Conservation (phyloP, 1,140 invertebrate species). For the Pseudomyrmex concolor region DNA sequence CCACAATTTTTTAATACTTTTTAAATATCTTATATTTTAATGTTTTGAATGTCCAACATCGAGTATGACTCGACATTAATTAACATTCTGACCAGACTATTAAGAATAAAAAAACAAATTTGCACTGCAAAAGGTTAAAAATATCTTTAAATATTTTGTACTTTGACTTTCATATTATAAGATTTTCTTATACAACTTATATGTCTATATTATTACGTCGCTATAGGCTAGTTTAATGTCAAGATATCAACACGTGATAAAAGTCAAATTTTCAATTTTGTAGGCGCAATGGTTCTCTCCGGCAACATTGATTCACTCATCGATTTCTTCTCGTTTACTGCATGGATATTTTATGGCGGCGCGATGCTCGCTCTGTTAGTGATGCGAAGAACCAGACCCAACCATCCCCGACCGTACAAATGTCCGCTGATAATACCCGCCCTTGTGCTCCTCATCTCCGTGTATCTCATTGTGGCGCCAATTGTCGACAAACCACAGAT, state of each 20-base stretch:
- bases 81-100: no score
- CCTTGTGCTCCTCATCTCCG: conserved; percentile 93
- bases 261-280: conserved; percentile 37
- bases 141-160: background rate
- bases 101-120: no score
- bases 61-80: no score
- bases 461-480: conserved; percentile 96
- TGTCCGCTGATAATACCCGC: conserved; percentile 96
- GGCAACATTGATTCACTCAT: conserved; percentile 96
- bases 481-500: conserved; percentile 96
- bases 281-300: conserved; percentile 92
- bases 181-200: conserved; percentile 26
- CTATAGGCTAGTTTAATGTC: background rate
- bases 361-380: conserved; percentile 95
- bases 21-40: background rate
- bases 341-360: conserved; percentile 97
- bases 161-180: background rate
- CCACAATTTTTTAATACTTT: background rate
- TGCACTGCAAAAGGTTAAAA: no score
- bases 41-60: no score
- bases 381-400: conserved; percentile 94
- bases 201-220: background rate
- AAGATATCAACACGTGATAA: conserved; percentile 7
- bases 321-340: conserved; percentile 97
- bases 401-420: conserved; percentile 94